Evolutionary conservation across 53 echinoderm and acorn worm species (phyloP), one percentile per base, ranked within the genome.

Genomic region (Luidia sarsii): DNA sequence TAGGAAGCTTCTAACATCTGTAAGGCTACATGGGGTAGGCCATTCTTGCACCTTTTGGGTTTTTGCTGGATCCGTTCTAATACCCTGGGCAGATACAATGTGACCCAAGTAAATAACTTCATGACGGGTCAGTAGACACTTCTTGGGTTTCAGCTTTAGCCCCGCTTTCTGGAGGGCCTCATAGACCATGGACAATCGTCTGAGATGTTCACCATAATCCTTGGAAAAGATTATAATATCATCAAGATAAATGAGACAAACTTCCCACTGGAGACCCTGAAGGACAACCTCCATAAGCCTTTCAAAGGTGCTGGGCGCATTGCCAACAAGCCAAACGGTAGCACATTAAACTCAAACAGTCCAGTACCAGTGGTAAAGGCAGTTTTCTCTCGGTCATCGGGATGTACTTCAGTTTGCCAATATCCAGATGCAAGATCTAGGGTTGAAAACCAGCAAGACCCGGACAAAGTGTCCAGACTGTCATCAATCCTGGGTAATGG

Each of bases 321-420:
- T 90, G 13, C 74, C n/a, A n/a, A 81, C 3, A 90, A 64, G 3
- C 85, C 90, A 67, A 89, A 81, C 3, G 90, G 90, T 50, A 90
- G 71, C 2, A 80, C 80, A 2, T 49, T 67, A 36, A 79, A 90
- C 39, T 86, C 49, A 65, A 51, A 85, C 13, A 90, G 39, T 3
- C 90, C 90, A 54, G 48, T 64, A 29, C 85, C 50, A 2, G 70
- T 63, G 16, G 80, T 65, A 39, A 69, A 85, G 9, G 81, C 90
- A 14, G 90, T 86, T 23, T 73, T 55, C 6, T 65, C 39, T 8
- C 59, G 28, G 28, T 57, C 59, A 4, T 57, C 31, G 2, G 27
- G 59, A 35, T 63, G 20, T 16, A 36, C n/a, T n/a, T 63, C 35
- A 16, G 2, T 32, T 4, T 61, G 32, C 33, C 61, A 61, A 34